Base-by-base conservation (phyloP, 2,888 invertebrate species). In the Selenia dentaria region DNA sequence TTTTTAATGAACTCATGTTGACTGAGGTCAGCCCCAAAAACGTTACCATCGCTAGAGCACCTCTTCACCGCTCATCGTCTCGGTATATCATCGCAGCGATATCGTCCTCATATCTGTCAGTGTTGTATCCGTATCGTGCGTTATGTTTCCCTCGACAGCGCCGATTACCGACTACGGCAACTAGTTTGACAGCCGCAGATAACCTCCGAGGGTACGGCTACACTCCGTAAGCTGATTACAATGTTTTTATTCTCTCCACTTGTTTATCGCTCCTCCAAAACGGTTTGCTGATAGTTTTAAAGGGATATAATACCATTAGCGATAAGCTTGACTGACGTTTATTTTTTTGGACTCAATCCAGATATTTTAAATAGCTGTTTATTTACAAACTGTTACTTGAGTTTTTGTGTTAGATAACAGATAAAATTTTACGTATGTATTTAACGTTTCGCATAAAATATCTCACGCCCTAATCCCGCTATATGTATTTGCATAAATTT, bases 181-280 rank as follows among this genome's bases (percentile, higher is more conserved):
- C 38, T 18, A 34, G 46, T 28, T 39, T 22, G 53, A 51, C 33
- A 47, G 53, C 38, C 46, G 40, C 52, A 52, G 74, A 74, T 74
- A 74, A 74, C 74, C 74, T 64, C 57, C 40, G 36, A 56, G 58
- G 56, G 61, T 49, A 45, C 45, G 48, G 4, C 59, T 49, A 45
- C 44, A 45, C 54, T 57, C 64, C 45, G 57, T 62, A 52, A 65
- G 67, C 70, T 68, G 76, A 78, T 77, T 75, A 74, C 66, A 59
- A 45, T 65, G 71, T 70, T 72, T 70, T 69, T 67, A 62, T 64
- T 55, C 57, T 54, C 51, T 53, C 40, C 52, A 36, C 46, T 57
- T 57, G 52, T 54, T 66, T 70, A 69, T 71, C 70, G 27, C 59
- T 46, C 46, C 57, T 58, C 50, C 57, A 51, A 59, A 62, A 64